A percentile compares a stretch with the other conserved stretches of the same genome.
These are phyloP conservation scores for Microplitis deprimator DNA, from an alignment of 2,888 invertebrate genomes.

Conservation along the genomic window DNA sequence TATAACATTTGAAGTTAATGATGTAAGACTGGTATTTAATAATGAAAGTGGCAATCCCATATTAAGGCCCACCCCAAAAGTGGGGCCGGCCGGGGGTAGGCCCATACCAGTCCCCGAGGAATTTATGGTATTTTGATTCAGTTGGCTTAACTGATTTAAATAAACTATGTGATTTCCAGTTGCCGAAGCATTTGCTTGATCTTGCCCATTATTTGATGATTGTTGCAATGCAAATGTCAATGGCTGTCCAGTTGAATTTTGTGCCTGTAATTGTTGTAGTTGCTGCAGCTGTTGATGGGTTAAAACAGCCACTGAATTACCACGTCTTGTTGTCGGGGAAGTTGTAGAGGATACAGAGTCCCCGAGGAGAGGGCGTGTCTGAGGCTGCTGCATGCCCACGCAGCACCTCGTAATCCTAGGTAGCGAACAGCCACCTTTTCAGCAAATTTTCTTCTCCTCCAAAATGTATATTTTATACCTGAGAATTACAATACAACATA, in stretches of 20 bases:
- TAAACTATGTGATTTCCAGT: slow-evolving; percentile 70
- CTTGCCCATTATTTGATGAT: slow-evolving; percentile 66
- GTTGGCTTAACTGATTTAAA: slow-evolving; percentile 68
- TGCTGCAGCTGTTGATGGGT: slow-evolving; percentile 71
- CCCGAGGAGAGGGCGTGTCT: slow-evolving; percentile 72
- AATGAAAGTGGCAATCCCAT: slow-evolving; percentile 71
- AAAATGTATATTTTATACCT: slow-evolving; percentile 20
- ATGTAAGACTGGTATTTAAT: slow-evolving; percentile 68
- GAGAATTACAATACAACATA: neutral
- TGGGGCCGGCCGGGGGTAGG: slow-evolving; percentile 71
- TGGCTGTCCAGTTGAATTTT: slow-evolving; percentile 67
- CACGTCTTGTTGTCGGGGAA: slow-evolving; percentile 69
- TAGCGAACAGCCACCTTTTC: slow-evolving; percentile 70
- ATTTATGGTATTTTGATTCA: slow-evolving; percentile 70
- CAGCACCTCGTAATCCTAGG: slow-evolving; percentile 71
- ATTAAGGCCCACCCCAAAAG: slow-evolving; percentile 72
- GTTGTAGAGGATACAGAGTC: slow-evolving; percentile 72
- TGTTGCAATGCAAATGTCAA: slow-evolving; percentile 69
- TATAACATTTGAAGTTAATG: slow-evolving; percentile 69
- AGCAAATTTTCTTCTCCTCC: slow-evolving; percentile 50
- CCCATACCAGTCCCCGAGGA: slow-evolving; percentile 71
- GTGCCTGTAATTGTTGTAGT: slow-evolving; percentile 68
- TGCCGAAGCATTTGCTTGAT: slow-evolving; percentile 67
- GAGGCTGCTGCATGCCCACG: slow-evolving; percentile 72
- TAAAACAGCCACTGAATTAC: slow-evolving; percentile 68